Conservation (phyloP, 1,140 invertebrate species). For the Dreissena rostriformis region DNA sequence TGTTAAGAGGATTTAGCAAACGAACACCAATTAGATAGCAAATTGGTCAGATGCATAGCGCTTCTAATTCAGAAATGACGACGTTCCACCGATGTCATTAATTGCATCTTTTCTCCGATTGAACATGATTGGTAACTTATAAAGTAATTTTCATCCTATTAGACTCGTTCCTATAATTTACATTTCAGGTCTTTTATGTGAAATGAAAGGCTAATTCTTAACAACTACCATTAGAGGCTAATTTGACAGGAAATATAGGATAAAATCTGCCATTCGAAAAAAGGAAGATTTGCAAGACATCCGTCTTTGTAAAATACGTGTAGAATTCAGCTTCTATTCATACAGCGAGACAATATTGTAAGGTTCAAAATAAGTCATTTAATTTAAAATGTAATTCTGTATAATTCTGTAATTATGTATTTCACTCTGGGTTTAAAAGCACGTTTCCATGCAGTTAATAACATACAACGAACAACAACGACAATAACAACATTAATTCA, state of each 20-base stretch:
- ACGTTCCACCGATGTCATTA: background rate
- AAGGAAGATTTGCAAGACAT: no score
- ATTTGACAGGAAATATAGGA: constrained; percentile 54
- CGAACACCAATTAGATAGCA: background rate
- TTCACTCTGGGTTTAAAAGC: no score
- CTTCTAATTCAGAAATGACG: background rate
- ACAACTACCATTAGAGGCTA: constrained; percentile 42
- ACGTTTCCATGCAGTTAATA: no score
- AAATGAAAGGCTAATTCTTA: constrained; percentile 47
- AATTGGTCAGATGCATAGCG: background rate
- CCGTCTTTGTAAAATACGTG: no score
- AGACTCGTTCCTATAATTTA: constrained; percentile 40
- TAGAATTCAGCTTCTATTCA: no score
- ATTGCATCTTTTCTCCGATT: background rate
- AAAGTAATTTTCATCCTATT: constrained; percentile 53
- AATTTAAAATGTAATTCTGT: no score
- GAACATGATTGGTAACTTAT: constrained; percentile 31
- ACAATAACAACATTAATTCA: no score
- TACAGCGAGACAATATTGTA: no score
- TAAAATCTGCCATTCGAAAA: no score
- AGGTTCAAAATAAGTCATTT: background rate
- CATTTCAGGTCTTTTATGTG: constrained; percentile 36
- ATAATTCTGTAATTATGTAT: no score
- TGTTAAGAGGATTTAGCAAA: background rate
- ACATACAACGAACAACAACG: no score